phyloP scores from a whole-genome alignment of 1,140 invertebrate species.

The Vanessa atalanta region DNA sequence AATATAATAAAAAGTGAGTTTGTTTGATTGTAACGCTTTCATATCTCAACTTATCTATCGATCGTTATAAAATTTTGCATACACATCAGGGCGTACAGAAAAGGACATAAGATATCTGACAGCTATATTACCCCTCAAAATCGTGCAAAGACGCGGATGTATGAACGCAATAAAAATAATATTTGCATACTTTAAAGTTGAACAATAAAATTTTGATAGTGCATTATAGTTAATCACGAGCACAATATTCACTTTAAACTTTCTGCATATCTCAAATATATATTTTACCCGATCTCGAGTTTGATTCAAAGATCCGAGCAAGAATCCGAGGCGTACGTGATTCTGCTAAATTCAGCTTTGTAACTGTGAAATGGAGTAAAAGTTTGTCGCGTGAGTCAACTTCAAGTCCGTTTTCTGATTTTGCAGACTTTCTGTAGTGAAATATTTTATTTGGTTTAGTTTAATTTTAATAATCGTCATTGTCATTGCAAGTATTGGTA shows the following conservation, averaged over 20 bases:
- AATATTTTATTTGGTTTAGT: conserved; percentile 1
- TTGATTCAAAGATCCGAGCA: conserved; percentile 10
- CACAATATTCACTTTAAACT: not conserved
- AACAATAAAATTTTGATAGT: not conserved
- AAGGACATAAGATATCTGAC: no score
- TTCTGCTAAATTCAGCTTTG: conserved; percentile 32
- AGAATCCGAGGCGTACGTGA: conserved; percentile 27
- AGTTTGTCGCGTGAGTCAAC: conserved; percentile 29
- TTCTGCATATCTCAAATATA: conserved; percentile 5
- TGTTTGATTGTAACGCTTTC: no score
- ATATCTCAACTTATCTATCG: no score
- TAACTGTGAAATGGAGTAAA: conserved; percentile 27
- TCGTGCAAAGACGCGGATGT: no score
- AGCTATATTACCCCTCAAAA: no score
- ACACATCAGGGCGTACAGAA: no score
- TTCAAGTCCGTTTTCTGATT: conserved; percentile 7
- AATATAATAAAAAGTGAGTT: no score
- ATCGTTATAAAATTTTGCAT: no score
- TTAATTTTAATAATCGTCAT: not conserved
- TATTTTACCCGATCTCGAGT: conserved; percentile 6
- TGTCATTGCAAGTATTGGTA: no score
- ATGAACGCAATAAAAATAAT: no score
- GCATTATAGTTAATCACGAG: not conserved
- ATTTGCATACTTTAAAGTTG: no score
- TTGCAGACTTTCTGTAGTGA: conserved; percentile 3